Conservation (phyloP, 2,888 invertebrate species). For the Sturmia bella region DNA sequence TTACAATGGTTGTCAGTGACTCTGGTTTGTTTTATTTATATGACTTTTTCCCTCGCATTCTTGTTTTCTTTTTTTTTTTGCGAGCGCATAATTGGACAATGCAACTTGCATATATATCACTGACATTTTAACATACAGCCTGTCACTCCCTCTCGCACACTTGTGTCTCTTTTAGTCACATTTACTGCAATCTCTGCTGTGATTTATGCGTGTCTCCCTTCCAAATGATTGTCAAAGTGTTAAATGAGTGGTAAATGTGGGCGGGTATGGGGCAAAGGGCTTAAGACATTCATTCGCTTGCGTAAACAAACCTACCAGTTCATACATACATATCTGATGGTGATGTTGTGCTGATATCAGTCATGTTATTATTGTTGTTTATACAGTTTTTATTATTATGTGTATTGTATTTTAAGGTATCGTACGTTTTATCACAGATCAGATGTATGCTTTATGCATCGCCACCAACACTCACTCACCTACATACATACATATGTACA, state of each 20-base stretch:
- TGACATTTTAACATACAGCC: conserved; percentile 23
- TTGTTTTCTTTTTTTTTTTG: conserved; percentile 5
- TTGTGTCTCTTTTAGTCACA: not conserved
- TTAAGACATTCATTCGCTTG: not conserved
- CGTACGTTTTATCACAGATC: conserved; percentile 53
- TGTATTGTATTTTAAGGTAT: conserved; percentile 56
- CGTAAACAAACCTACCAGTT: conserved; percentile 12
- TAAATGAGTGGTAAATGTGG: conserved; percentile 45
- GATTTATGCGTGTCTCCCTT: conserved; percentile 42
- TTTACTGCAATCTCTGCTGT: conserved; percentile 36
- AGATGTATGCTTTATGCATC: conserved; percentile 56
- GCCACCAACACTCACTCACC: not conserved
- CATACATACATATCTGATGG: conserved; percentile 22
- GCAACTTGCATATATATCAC: conserved; percentile 40
- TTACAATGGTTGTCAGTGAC: conserved; percentile 31
- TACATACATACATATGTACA: not conserved
- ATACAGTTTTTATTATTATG: conserved; percentile 22
- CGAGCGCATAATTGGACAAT: conserved; percentile 58
- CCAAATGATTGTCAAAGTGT: conserved; percentile 42
- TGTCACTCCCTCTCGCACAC: not conserved
- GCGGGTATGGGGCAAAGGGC: conserved; percentile 4
- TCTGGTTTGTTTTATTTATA: conserved; percentile 44
- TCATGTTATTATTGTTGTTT: conserved; percentile 42
- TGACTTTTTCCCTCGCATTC: too few relatives aligned
- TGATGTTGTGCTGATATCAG: conserved; percentile 32